Evolutionary conservation across 1,140 invertebrate species (phyloP).

Genomic region (Linepithema humile): DNA sequence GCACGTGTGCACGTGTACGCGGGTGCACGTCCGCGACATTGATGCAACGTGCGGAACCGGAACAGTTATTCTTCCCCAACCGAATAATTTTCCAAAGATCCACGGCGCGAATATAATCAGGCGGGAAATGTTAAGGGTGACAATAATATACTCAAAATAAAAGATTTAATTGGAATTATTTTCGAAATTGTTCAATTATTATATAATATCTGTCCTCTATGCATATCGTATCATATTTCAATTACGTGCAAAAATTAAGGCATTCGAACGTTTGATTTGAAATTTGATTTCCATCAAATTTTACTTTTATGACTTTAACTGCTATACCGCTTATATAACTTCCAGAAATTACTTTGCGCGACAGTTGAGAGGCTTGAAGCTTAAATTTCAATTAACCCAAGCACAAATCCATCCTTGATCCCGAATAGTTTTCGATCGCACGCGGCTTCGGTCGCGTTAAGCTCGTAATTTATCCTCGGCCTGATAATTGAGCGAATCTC

Average conservation of each 20-base stretch:
- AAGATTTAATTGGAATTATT: not conserved
- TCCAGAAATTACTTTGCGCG: not conserved
- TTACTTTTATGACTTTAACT: not conserved
- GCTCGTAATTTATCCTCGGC: slow-evolving; percentile 68
- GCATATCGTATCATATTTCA: no score
- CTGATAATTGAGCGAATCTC: slow-evolving; percentile 66
- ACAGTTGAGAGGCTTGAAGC: not conserved
- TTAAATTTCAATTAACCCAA: slow-evolving; percentile 19
- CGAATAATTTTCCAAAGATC: not conserved
- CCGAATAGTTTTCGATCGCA: slow-evolving; percentile 6
- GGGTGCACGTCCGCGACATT: not conserved
- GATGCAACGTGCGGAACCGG: not conserved
- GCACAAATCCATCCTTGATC: not conserved
- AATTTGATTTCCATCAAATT: not conserved
- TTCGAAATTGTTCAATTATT: not conserved
- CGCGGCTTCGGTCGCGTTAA: slow-evolving; percentile 61
- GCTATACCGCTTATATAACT: not conserved
- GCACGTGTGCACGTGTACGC: slow-evolving; percentile 60
- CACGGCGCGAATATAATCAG: not conserved
- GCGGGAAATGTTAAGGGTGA: not conserved
- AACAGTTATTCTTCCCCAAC: not conserved
- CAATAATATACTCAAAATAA: not conserved
- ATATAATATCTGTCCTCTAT: no score
- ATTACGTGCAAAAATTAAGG: not conserved
- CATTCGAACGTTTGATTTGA: no score